phyloP scores from a whole-genome alignment of 2,888 invertebrate genomes.

The Phyllotreta striolata region DNA sequence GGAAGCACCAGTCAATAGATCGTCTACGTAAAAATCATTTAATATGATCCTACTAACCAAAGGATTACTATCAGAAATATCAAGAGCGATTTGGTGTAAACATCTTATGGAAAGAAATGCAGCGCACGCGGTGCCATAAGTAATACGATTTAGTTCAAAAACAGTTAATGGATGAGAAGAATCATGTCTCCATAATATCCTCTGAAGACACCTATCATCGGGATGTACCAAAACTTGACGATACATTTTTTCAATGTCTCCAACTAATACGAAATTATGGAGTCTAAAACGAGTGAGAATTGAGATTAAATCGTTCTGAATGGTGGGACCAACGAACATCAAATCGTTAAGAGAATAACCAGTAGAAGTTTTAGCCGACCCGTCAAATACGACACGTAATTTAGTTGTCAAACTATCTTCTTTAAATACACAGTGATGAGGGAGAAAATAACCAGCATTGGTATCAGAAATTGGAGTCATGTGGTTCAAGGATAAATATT shows the following conservation, averaged over 20 bases:
- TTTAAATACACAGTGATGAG: no score
- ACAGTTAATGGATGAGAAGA: conserved; percentile 14
- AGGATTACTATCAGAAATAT: conserved; percentile 12
- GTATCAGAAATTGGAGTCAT: no score
- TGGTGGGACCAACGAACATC: conserved; percentile 31
- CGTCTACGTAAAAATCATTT: conserved; percentile 42
- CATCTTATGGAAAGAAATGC: conserved; percentile 36
- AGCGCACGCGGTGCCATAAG: conserved; percentile 39
- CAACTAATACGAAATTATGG: conserved; percentile 37
- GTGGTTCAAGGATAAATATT: no score
- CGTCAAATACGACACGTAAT: conserved; percentile 32
- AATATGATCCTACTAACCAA: conserved; percentile 29
- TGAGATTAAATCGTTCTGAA: conserved; percentile 37
- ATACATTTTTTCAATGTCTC: conserved; percentile 42
- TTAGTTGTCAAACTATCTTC: conserved; percentile 28
- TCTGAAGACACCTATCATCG: conserved; percentile 32
- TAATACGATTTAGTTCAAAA: conserved; percentile 36
- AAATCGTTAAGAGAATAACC: conserved; percentile 31
- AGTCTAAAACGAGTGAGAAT: conserved; percentile 34
- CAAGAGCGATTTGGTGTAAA: conserved; percentile 18
- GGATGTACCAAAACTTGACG: conserved; percentile 32
- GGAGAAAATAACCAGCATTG: no score
- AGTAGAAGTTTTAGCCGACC: conserved; percentile 13
- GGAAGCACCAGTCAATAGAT: conserved; percentile 35
- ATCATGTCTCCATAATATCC: conserved; percentile 38